These are phyloP conservation scores for Forbesichthys agassizii DNA, from an alignment of 2,113 vertebrate genomes.

Conservation along the genomic window DNA sequence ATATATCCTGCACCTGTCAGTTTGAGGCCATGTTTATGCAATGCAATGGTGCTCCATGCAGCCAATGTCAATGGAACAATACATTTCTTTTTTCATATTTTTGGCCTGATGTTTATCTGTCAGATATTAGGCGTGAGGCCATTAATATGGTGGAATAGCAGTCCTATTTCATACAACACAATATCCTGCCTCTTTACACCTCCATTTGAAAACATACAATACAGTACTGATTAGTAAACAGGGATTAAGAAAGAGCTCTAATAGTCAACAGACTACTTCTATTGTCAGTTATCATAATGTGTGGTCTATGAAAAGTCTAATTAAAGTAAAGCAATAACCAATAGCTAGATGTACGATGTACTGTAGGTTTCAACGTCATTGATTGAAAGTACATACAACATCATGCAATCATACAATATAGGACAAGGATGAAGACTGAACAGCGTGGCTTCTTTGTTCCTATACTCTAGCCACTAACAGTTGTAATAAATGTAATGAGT, in stretches of 20 bases:
- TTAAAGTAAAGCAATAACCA: conserved; percentile 37
- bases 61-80: conserved; percentile 23
- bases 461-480: no score
- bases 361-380: conserved; percentile 5
- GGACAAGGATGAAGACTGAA: no score
- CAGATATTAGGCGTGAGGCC: background rate
- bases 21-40: conserved; percentile 6
- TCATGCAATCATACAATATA: no score
- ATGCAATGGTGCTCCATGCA: conserved; percentile 17
- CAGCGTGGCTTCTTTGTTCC: no score
- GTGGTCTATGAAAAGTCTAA: conserved; percentile 46
- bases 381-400: no score
- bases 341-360: no score
- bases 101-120: conserved; percentile 30
- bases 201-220: conserved; percentile 21
- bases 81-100: conserved; percentile 20
- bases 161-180: conserved; percentile 13
- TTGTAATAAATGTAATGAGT: no score
- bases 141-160: conserved; percentile 33
- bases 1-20: background rate
- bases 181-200: conserved; percentile 19
- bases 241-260: background rate
- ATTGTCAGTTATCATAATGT: conserved; percentile 16
- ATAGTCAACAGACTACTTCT: conserved; percentile 23
- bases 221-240: conserved; percentile 5